Evolutionary conservation across 1,140 invertebrate species (phyloP).

Genomic region (Drosophila simulans): DNA sequence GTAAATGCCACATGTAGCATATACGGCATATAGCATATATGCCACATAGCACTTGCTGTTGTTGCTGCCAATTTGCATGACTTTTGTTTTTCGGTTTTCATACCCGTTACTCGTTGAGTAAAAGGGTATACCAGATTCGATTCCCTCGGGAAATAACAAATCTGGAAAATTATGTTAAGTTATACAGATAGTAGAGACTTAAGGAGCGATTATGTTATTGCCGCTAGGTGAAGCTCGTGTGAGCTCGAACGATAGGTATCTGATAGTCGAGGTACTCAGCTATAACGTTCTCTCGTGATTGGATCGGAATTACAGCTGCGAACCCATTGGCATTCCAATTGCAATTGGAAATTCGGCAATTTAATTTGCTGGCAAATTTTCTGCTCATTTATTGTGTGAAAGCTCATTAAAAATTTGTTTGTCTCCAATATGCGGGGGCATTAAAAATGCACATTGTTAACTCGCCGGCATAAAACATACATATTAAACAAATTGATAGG

Average conservation of each 20-base stretch:
- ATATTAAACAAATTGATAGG: slow-evolving; percentile 49
- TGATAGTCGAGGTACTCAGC: no score
- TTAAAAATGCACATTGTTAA: slow-evolving; percentile 61
- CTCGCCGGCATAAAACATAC: slow-evolving; percentile 31
- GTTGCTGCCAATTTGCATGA: slow-evolving; percentile 38
- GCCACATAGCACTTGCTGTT: slow-evolving; percentile 22
- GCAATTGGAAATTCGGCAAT: slow-evolving; percentile 37
- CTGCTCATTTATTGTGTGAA: slow-evolving; percentile 43
- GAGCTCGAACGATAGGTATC: no score
- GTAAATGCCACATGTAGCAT: slow-evolving; percentile 31
- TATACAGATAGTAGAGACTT: no score
- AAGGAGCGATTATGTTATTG: no score
- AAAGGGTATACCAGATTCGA: no score
- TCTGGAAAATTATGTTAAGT: no score
- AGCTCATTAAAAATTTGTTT: slow-evolving; percentile 73
- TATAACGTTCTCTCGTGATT: not conserved
- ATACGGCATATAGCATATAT: slow-evolving; percentile 7
- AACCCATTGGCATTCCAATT: slow-evolving; percentile 3
- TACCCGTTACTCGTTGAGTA: no score
- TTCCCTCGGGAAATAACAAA: no score
- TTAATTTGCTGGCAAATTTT: slow-evolving; percentile 54
- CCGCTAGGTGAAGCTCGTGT: no score
- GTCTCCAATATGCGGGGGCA: slow-evolving; percentile 24
- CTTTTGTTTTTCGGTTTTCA: slow-evolving; percentile 24
- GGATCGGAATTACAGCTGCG: slow-evolving; percentile 9